phyloP scores from a whole-genome alignment of 2,797 vertebrate species.

The Squalus acanthias region DNA sequence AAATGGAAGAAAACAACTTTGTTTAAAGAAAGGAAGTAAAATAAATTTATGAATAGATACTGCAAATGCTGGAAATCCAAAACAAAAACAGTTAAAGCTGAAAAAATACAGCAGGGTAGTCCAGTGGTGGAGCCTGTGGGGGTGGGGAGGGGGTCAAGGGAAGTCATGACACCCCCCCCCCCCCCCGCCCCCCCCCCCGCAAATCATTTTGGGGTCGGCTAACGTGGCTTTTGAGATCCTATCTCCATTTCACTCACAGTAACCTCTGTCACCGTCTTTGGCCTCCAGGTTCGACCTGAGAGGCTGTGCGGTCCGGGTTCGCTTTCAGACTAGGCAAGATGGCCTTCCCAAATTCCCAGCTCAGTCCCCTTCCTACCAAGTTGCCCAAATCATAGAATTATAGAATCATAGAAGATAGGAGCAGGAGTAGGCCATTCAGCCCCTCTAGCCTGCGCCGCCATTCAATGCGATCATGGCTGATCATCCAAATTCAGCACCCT shows the following conservation, averaged over 20 bases:
- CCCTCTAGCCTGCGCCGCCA: no score
- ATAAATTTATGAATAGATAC: background rate
- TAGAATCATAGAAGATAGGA: no score
- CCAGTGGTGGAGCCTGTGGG: background rate
- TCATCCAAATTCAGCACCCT: no score
- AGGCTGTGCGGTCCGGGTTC: background rate
- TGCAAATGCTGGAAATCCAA: background rate
- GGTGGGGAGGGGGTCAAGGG: no score
- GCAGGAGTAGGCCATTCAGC: no score
- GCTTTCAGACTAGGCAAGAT: background rate
- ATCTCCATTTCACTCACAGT: background rate
- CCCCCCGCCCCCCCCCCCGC: no score
- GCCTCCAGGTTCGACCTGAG: background rate
- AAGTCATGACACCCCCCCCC: no score
- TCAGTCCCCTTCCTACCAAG: background rate
- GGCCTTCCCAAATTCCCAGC: background rate
- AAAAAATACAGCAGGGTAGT: background rate
- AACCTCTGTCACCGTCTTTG: background rate
- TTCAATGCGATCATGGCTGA: no score
- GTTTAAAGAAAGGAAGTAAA: background rate
- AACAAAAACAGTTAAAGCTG: background rate
- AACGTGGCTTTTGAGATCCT: background rate
- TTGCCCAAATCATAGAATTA: no score
- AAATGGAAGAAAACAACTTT: background rate
- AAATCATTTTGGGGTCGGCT: background rate